Conservation (phyloP, 2,888 invertebrate species). For the Brachyptera putata region DNA sequence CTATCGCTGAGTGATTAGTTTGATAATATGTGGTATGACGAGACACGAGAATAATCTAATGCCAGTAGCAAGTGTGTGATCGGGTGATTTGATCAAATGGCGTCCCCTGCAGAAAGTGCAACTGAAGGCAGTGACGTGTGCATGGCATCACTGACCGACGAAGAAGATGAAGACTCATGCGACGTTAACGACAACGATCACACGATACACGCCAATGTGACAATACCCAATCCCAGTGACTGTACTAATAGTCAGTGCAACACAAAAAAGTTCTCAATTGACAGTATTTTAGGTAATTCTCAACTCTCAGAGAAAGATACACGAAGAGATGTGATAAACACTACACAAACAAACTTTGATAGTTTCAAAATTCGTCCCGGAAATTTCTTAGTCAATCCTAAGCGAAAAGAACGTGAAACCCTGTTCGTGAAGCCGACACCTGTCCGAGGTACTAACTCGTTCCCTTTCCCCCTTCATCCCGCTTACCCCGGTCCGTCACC, state of each 20-base stretch:
- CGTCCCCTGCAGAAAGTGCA: background rate
- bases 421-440: constrained; percentile 24
- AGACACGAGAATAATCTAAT: background rate
- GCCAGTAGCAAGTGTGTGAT: background rate
- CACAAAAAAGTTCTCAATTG: constrained; percentile 52
- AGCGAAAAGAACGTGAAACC: background rate
- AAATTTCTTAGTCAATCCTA: background rate
- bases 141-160: constrained; percentile 23
- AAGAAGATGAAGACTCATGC: constrained; percentile 25
- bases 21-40: background rate
- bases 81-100: background rate
- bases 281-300: constrained; percentile 52
- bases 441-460: constrained; percentile 6
- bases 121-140: constrained; percentile 10
- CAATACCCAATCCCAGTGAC: background rate
- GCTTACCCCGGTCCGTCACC: too few relatives aligned
- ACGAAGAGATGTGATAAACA: background rate
- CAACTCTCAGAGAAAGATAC: constrained; percentile 34
- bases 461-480: constrained; percentile 1
- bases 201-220: background rate
- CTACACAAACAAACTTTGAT: background rate
- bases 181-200: constrained; percentile 20
- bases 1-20: background rate
- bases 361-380: background rate
- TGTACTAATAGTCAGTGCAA: constrained; percentile 38